Percentiles rank a stretch among this genome's conserved stretches.
phyloP scores from a whole-genome alignment of 2,888 invertebrate species.

The Idaea aversata region DNA sequence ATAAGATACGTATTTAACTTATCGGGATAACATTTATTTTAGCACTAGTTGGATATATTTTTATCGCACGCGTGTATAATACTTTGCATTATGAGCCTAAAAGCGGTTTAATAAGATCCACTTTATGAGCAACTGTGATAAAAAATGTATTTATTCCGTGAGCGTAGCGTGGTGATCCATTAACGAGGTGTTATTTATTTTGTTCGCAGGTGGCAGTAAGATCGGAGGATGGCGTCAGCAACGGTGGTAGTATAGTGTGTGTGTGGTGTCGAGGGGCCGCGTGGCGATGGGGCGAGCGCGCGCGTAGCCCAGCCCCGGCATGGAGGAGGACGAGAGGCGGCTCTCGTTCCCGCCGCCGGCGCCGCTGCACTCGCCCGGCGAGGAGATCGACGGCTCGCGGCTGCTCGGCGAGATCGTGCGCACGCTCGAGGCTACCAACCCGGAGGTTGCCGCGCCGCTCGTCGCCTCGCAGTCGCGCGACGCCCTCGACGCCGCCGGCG shows the following conservation, averaged over 20 bases:
- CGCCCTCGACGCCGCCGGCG: conserved; percentile 47
- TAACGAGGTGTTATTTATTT: conserved; percentile 6
- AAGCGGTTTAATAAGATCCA: too few species aligned
- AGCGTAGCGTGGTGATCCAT: not conserved
- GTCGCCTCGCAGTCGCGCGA: conserved; percentile 73
- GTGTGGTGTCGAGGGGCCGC: conserved; percentile 33
- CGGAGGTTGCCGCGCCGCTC: conserved; percentile 72
- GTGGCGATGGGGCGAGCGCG: conserved; percentile 60
- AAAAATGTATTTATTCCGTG: not conserved
- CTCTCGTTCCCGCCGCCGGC: conserved; percentile 78
- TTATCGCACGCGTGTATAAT: too few species aligned
- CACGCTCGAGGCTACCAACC: conserved; percentile 73
- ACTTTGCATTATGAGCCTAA: too few species aligned
- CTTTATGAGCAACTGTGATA: too few species aligned
- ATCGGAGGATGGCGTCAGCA: conserved; percentile 59
- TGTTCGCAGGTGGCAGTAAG: conserved; percentile 65
- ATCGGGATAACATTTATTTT: too few species aligned
- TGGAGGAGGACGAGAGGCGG: conserved; percentile 78
- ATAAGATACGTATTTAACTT: too few species aligned
- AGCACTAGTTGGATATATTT: too few species aligned
- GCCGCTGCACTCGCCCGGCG: conserved; percentile 76
- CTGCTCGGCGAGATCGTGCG: conserved; percentile 74
- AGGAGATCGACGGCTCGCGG: conserved; percentile 77
- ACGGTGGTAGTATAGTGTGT: conserved; percentile 28
- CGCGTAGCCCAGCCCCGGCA: conserved; percentile 64